Conservation (phyloP, 2,113 vertebrate genomes). For the Rhinogobius similis region DNA sequence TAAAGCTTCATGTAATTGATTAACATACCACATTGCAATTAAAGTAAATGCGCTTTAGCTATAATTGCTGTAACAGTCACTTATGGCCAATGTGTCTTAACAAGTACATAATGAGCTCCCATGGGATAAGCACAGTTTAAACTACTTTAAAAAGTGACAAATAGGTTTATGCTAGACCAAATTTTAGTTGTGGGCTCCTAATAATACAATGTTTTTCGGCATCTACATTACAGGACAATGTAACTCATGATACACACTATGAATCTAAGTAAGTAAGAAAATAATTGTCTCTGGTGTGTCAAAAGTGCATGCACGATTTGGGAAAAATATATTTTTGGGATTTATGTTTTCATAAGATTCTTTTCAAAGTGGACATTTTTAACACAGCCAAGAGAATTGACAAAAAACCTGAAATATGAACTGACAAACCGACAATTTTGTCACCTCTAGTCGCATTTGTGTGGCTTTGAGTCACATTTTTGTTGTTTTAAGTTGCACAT, state of each 20-base stretch:
- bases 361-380: too few relatives aligned
- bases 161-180: not conserved
- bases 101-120: not conserved
- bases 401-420: too few relatives aligned
- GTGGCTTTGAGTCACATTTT: too few relatives aligned
- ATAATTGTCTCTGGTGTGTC: too few relatives aligned
- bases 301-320: too few relatives aligned
- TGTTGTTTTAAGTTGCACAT: too few relatives aligned
- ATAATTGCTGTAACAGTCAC: slow-evolving; percentile 1
- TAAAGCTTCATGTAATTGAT: slow-evolving; percentile 14
- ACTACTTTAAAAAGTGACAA: not conserved
- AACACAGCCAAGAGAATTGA: too few relatives aligned
- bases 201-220: not conserved
- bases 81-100: not conserved
- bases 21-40: not conserved
- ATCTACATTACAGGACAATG: not conserved
- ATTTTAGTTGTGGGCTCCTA: not conserved
- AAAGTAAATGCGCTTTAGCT: not conserved
- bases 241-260: not conserved
- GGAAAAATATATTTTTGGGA: too few relatives aligned
- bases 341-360: too few relatives aligned
- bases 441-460: too few relatives aligned
- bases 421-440: too few relatives aligned
- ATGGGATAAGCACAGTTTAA: not conserved
- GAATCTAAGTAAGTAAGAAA: not conserved